Evolutionary conservation across 2,113 vertebrate species (phyloP).

Genomic region (Mustela lutreola): DNA sequence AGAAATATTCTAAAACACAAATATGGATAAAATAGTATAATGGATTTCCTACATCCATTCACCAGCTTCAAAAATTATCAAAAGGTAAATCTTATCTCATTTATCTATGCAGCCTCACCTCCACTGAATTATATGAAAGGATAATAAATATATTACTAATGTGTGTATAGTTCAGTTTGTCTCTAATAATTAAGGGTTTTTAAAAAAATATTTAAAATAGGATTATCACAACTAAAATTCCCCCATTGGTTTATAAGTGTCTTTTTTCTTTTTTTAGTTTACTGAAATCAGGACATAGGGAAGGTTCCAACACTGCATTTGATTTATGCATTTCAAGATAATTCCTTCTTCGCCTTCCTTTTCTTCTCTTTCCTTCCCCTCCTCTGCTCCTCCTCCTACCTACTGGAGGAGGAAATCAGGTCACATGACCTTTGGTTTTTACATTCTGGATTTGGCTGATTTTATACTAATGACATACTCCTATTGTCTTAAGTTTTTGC

Average conservation of each 20-base stretch:
- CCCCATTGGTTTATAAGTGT: background rate
- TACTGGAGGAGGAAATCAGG: background rate
- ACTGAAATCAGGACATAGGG: background rate
- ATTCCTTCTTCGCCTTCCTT: background rate
- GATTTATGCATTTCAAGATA: background rate
- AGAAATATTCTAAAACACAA: constrained; percentile 30
- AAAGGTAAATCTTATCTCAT: background rate
- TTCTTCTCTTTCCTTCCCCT: too few relatives aligned
- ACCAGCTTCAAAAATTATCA: background rate
- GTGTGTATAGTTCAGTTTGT: background rate
- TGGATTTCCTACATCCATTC: background rate
- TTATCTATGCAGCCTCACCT: background rate
- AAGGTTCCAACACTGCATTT: background rate
- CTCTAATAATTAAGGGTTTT: background rate
- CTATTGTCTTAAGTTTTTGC: background rate
- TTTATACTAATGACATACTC: background rate
- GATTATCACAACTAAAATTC: background rate
- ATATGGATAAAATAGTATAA: background rate
- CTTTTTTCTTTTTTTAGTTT: background rate
- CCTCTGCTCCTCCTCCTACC: background rate
- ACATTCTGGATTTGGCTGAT: background rate
- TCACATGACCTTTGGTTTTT: background rate
- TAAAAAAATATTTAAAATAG: background rate
- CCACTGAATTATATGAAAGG: constrained; percentile 27
- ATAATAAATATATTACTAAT: background rate